A percentile compares a stretch with the other conserved stretches of the same genome.
These are phyloP conservation scores for Scaptomyza reducta DNA, from an alignment of 2,888 invertebrate species.

Conservation along the genomic window DNA sequence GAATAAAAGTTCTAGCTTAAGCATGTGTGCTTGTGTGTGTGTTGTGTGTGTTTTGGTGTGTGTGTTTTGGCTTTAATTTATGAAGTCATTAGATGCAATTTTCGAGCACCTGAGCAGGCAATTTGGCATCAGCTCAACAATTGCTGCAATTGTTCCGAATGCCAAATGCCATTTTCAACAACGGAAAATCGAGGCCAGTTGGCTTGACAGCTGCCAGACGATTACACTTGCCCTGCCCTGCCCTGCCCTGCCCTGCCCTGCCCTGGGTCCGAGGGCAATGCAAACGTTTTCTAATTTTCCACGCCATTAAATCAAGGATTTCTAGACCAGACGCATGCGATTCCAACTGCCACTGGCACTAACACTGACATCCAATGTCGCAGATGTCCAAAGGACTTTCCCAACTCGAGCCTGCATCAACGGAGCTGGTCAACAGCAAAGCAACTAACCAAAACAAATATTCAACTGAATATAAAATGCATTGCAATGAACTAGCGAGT, in stretches of 20 bases:
- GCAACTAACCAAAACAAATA: constrained; percentile 33
- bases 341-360: constrained; percentile 48
- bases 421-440: constrained; percentile 4
- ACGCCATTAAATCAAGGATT: constrained; percentile 77
- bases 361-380: constrained; percentile 33
- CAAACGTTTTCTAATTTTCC: constrained; percentile 82
- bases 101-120: constrained; percentile 61
- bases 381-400: constrained; percentile 30
- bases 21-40: neutral
- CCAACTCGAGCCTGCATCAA: constrained; percentile 27
- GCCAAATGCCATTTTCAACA: constrained; percentile 39
- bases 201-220: constrained; percentile 62
- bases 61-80: constrained; percentile 56
- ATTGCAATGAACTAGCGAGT: constrained; percentile 12
- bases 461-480: constrained; percentile 18
- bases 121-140: constrained; percentile 55
- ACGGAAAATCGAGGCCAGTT: constrained; percentile 63
- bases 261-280: constrained; percentile 23
- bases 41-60: constrained; percentile 7
- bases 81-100: constrained; percentile 70
- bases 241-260: too few relatives aligned
- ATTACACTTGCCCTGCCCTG: constrained; percentile 15
- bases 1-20: constrained; percentile 13
- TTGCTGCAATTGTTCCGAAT: constrained; percentile 51
- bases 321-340: constrained; percentile 61